phyloP scores from a whole-genome alignment of 1,140 invertebrate species.

The Scaptodrosophila lebanonensis region DNA sequence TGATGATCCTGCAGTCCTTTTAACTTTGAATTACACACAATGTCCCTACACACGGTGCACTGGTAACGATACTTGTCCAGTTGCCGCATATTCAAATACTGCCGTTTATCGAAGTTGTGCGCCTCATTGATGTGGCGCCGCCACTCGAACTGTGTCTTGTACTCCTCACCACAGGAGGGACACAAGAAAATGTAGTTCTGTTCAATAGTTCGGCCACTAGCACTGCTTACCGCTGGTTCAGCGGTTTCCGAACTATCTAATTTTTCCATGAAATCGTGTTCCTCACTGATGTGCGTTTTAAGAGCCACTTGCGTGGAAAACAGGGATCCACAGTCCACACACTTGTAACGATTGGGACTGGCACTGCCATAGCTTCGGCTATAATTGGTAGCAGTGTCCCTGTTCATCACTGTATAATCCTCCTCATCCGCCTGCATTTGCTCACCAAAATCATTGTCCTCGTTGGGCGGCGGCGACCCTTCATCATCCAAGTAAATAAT shows the following conservation, averaged over 20 bases:
- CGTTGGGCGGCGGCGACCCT: slow-evolving; percentile 23
- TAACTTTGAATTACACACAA: slow-evolving; percentile 64
- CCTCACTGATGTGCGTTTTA: slow-evolving; percentile 52
- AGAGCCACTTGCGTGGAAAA: slow-evolving; percentile 49
- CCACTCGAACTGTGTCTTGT: slow-evolving; percentile 66
- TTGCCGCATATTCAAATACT: slow-evolving; percentile 62
- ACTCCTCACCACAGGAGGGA: slow-evolving; percentile 60
- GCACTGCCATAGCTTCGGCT: background rate
- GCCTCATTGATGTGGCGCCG: slow-evolving; percentile 70
- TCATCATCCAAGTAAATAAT: slow-evolving; percentile 65
- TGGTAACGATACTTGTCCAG: slow-evolving; percentile 69
- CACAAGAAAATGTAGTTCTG: slow-evolving; percentile 67
- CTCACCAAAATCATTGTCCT: slow-evolving; percentile 61
- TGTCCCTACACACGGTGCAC: slow-evolving; percentile 61
- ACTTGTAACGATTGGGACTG: slow-evolving; percentile 45
- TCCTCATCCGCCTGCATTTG: slow-evolving; percentile 66
- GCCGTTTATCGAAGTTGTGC: slow-evolving; percentile 67
- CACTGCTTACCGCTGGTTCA: background rate
- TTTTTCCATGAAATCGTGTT: slow-evolving; percentile 43
- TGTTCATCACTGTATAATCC: slow-evolving; percentile 27
- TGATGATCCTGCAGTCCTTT: slow-evolving; percentile 72
- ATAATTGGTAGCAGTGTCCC: background rate
- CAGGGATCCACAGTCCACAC: slow-evolving; percentile 53
- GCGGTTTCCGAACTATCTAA: slow-evolving; percentile 6
- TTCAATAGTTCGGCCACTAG: slow-evolving; percentile 41